Conservation (phyloP, 2,888 invertebrate species). For the Lymantria dispar region DNA sequence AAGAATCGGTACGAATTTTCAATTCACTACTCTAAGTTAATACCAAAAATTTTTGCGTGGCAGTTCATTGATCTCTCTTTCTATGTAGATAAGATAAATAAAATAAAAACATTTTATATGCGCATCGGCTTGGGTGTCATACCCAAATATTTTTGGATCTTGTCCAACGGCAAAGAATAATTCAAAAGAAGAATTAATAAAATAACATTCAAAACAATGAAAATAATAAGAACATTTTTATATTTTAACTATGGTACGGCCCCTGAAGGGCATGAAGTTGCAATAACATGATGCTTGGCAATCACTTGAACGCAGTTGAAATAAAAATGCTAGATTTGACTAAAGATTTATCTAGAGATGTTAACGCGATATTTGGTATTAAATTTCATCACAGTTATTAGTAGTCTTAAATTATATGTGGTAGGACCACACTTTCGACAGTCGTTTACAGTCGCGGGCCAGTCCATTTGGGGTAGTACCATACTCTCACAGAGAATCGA, state of each 20-base stretch:
- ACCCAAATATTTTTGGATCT: constrained; percentile 31
- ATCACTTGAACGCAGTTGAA: constrained; percentile 49
- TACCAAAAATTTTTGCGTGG: too few relatives aligned
- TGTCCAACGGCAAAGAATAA: constrained; percentile 43
- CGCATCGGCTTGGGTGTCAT: constrained; percentile 10
- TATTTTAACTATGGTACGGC: constrained; percentile 43
- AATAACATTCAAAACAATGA: constrained; percentile 34
- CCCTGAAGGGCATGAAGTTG: constrained; percentile 31
- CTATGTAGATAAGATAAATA: constrained; percentile 10
- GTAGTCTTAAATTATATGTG: too few relatives aligned
- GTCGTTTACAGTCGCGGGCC: too few relatives aligned
- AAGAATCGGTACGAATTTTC: too few relatives aligned
- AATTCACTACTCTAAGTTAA: too few relatives aligned
- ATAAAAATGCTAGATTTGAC: constrained; percentile 56
- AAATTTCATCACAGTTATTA: background rate
- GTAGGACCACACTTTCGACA: too few relatives aligned
- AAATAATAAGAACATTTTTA: constrained; percentile 47
- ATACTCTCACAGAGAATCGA: too few relatives aligned
- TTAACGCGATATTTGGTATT: background rate
- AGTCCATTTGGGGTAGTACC: too few relatives aligned
- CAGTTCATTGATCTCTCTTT: too few relatives aligned
- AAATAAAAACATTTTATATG: constrained; percentile 25
- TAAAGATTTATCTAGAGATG: constrained; percentile 31
- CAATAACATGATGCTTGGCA: constrained; percentile 62
- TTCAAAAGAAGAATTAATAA: constrained; percentile 52